phyloP scores from a whole-genome alignment of 92 coral and sea anemone genomes.

The Parazoanthus swiftii region DNA sequence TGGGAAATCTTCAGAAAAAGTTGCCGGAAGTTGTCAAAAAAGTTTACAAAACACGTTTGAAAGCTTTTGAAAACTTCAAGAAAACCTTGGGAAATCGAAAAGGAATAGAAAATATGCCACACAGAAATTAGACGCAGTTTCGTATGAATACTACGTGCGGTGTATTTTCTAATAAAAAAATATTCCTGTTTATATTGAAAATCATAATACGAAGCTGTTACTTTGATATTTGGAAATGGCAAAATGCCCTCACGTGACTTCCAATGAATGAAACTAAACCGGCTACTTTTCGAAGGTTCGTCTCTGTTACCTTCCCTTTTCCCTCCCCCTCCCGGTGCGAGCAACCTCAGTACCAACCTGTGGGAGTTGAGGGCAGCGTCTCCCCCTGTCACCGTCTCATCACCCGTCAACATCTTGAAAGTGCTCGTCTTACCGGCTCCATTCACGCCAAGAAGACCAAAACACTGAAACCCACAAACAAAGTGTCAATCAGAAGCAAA shows the following conservation, averaged over 20 bases:
- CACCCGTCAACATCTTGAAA: slow-evolving; percentile 97
- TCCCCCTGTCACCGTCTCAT: slow-evolving; percentile 89
- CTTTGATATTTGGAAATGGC: not conserved
- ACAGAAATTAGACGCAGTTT: no score
- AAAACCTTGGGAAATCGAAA: no score
- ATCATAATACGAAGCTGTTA: not conserved
- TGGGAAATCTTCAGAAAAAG: no score
- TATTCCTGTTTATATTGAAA: no score
- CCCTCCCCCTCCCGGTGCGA: slow-evolving; percentile 17
- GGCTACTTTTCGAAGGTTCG: not conserved
- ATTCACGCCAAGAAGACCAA: slow-evolving; percentile 96
- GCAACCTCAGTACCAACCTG: slow-evolving; percentile 55
- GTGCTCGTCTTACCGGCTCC: slow-evolving; percentile 99
- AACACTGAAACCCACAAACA: slow-evolving; percentile 62
- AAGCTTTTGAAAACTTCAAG: no score
- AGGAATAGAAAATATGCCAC: no score
- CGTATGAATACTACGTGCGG: not conserved
- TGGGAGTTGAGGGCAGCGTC: slow-evolving; percentile 83
- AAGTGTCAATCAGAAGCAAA: not conserved
- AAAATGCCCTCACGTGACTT: not conserved
- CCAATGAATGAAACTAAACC: not conserved
- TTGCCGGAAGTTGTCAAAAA: no score
- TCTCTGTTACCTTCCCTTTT: not conserved
- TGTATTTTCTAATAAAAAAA: no score
- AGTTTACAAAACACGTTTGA: no score